Conservation (phyloP, 1,140 invertebrate species). For the Drosophila santomea region DNA sequence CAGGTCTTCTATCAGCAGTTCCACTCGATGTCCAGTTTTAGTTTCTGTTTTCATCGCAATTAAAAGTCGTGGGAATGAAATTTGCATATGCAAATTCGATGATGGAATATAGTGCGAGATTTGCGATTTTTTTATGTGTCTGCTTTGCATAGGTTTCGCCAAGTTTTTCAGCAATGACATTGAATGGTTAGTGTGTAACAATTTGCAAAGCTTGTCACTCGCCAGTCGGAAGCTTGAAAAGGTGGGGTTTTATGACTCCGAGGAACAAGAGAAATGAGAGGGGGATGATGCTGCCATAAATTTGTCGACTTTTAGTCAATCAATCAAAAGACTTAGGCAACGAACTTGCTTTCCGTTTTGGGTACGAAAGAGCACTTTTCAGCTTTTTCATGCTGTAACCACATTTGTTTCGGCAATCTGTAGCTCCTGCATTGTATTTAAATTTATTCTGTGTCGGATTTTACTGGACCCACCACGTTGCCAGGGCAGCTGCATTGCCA, state of each 20-base stretch:
- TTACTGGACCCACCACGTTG: slow-evolving; percentile 46
- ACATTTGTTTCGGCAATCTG: slow-evolving; percentile 53
- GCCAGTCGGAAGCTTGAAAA: slow-evolving; percentile 45
- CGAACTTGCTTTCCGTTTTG: slow-evolving; percentile 43
- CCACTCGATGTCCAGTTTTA: slow-evolving; percentile 13
- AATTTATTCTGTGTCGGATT: slow-evolving; percentile 61
- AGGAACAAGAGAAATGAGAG: slow-evolving; percentile 23
- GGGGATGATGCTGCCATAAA: slow-evolving; percentile 36
- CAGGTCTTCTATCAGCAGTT: slow-evolving; percentile 49
- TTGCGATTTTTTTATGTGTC: slow-evolving; percentile 39
- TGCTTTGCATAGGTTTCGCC: slow-evolving; percentile 18
- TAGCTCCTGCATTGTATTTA: slow-evolving; percentile 68
- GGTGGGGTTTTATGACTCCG: slow-evolving; percentile 29
- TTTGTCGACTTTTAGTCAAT: slow-evolving; percentile 17
- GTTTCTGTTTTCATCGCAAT: slow-evolving; percentile 49
- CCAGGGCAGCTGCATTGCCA: slow-evolving; percentile 34
- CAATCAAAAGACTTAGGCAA: slow-evolving; percentile 68
- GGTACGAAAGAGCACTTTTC: slow-evolving; percentile 5
- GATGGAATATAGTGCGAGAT: slow-evolving; percentile 50
- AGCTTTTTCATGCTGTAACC: background rate
- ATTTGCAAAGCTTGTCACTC: slow-evolving; percentile 42
- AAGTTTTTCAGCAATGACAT: slow-evolving; percentile 58
- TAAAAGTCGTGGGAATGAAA: slow-evolving; percentile 78
- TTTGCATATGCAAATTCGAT: slow-evolving; percentile 73
- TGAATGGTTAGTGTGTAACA: slow-evolving; percentile 55